Conservation (phyloP, 2,888 invertebrate species). For the Cordilura impudica region DNA sequence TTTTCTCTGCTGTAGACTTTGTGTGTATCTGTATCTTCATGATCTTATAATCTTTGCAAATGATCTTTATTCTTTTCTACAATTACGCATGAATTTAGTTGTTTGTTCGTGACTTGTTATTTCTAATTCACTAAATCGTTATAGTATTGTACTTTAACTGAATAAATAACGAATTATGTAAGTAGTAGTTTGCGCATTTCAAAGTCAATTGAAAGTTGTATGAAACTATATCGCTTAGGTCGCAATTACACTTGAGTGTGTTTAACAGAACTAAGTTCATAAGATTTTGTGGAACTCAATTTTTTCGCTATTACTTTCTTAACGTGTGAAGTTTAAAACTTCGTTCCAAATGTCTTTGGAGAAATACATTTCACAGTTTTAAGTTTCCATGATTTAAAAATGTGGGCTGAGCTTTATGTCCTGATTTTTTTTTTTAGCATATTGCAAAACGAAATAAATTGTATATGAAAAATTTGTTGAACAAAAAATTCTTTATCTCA, state of each 20-base stretch:
- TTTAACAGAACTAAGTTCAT: too few relatives aligned
- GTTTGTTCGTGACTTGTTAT: not conserved
- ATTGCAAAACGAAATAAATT: too few relatives aligned
- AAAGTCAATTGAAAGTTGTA: slow-evolving; percentile 52
- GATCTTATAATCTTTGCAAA: slow-evolving; percentile 58
- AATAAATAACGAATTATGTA: not conserved
- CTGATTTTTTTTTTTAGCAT: too few relatives aligned
- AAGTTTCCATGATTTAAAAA: too few relatives aligned
- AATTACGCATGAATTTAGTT: slow-evolving; percentile 34
- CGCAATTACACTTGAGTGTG: not conserved
- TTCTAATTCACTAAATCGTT: slow-evolving; percentile 30
- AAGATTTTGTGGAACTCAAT: too few relatives aligned
- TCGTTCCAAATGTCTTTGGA: too few relatives aligned
- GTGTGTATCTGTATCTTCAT: slow-evolving; percentile 20
- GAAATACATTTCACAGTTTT: too few relatives aligned
- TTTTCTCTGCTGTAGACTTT: not conserved
- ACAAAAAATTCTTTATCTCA: too few relatives aligned
- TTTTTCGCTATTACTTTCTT: too few relatives aligned
- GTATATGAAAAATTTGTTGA: too few relatives aligned
- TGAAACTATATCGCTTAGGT: not conserved
- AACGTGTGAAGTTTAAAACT: too few relatives aligned
- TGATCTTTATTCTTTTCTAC: slow-evolving; percentile 40
- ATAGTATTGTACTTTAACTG: not conserved
- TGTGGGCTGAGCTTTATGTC: too few relatives aligned
- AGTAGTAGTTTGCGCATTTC: not conserved